These are phyloP conservation scores for Chaenogobius annularis DNA, from an alignment of 2,113 vertebrate genomes.

Conservation along the genomic window DNA sequence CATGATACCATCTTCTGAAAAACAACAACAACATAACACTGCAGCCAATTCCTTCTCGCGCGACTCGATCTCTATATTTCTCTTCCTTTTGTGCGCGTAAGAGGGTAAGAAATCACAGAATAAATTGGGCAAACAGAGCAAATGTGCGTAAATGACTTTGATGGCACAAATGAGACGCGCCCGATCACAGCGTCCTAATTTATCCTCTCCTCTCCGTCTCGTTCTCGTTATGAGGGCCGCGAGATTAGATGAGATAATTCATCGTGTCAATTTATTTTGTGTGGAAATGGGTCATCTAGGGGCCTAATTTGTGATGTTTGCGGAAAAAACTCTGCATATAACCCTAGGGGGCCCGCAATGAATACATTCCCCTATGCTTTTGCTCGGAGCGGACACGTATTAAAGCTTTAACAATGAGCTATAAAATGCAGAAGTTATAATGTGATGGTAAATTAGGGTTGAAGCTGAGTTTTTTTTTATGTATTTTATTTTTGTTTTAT, in stretches of 20 bases:
- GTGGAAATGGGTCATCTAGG: conserved; percentile 68
- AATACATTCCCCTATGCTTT: conserved; percentile 43
- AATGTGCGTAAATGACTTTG: conserved; percentile 59
- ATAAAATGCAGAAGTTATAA: conserved; percentile 33
- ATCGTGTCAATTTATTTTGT: conserved; percentile 70
- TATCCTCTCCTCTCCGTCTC: conserved; percentile 50
- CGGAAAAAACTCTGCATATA: conserved; percentile 39
- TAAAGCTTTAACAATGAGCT: conserved; percentile 40
- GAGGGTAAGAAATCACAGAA: conserved; percentile 45
- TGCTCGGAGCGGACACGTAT: conserved; percentile 39
- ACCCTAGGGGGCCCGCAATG: conserved; percentile 36
- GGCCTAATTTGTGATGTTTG: conserved; percentile 71
- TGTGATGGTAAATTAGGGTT: conserved; percentile 34
- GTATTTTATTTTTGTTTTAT: not conserved
- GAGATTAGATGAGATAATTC: conserved; percentile 64
- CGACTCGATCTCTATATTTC: conserved; percentile 15
- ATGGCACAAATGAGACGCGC: conserved; percentile 57
- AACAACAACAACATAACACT: not conserved
- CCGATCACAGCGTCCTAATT: conserved; percentile 60
- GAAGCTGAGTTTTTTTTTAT: not conserved
- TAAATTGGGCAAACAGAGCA: conserved; percentile 57
- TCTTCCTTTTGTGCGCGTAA: conserved; percentile 14
- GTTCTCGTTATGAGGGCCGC: conserved; percentile 57
- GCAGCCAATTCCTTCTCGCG: conserved; percentile 36
- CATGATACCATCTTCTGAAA: conserved; percentile 43